Evolutionary conservation across 2,113 vertebrate genomes (phyloP).

Genomic region (Mesoclemmys tuberculata): DNA sequence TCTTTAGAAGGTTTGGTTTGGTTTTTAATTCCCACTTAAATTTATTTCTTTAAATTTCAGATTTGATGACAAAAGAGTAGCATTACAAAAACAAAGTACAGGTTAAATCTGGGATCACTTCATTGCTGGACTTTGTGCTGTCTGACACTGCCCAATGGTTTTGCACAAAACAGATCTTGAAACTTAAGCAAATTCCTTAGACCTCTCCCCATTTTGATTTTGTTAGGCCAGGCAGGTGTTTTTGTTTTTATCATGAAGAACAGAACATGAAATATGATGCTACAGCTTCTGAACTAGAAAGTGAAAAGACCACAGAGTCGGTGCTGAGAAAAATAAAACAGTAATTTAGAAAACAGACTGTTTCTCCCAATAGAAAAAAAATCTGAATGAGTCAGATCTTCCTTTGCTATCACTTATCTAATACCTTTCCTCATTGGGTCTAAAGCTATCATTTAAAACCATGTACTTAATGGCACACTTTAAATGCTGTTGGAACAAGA

Average conservation of each 20-base stretch:
- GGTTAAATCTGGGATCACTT: background rate
- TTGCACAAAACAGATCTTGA: background rate
- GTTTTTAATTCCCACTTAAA: background rate
- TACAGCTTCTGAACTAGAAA: background rate
- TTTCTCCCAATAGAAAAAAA: background rate
- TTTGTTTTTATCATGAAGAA: background rate
- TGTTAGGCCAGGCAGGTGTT: background rate
- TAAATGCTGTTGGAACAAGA: background rate
- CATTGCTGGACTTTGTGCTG: background rate
- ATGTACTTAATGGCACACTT: background rate
- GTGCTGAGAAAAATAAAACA: background rate
- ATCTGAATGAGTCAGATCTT: background rate
- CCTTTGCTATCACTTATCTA: background rate
- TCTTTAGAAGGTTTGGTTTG: background rate
- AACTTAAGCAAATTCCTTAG: background rate
- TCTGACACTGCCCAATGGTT: background rate
- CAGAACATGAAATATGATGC: background rate
- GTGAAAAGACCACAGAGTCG: background rate
- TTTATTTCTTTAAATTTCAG: background rate
- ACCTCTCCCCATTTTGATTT: background rate
- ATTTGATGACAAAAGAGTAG: background rate
- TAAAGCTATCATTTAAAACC: background rate
- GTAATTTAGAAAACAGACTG: background rate
- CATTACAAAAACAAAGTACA: background rate
- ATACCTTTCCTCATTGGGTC: background rate